phyloP scores from a whole-genome alignment of 2,888 invertebrate genomes.

The Antitype chi region DNA sequence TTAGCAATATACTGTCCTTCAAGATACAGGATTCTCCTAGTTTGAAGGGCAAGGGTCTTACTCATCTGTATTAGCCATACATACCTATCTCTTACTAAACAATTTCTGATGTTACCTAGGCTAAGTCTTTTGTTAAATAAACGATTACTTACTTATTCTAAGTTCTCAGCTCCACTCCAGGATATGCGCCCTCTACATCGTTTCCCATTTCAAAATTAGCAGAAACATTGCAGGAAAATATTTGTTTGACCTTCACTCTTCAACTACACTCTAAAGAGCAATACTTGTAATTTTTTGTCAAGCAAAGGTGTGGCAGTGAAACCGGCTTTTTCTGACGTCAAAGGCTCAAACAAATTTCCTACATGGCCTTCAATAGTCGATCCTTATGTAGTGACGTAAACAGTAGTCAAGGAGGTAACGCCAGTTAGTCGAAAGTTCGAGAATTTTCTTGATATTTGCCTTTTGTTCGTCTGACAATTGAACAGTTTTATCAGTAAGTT shows the following conservation, averaged over 20 bases:
- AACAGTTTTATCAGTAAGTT: slow-evolving; percentile 16
- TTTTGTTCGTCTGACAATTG: slow-evolving; percentile 4
- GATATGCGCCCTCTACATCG: background rate
- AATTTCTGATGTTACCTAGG: too few relatives aligned
- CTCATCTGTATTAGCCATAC: too few relatives aligned
- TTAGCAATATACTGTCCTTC: too few relatives aligned
- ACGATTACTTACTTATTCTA: background rate
- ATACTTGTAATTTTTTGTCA: background rate
- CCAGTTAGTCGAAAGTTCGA: slow-evolving; percentile 9
- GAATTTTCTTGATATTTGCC: background rate
- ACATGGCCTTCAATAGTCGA: slow-evolving; percentile 7
- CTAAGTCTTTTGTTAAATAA: too few relatives aligned
- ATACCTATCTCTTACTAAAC: too few relatives aligned
- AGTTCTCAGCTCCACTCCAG: background rate
- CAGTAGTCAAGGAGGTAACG: background rate
- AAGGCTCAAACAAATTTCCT: slow-evolving; percentile 8
- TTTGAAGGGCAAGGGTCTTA: too few relatives aligned
- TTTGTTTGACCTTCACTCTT: slow-evolving; percentile 1
- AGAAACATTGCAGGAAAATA: background rate
- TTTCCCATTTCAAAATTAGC: background rate
- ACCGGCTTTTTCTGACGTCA: slow-evolving; percentile 38
- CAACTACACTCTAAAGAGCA: background rate
- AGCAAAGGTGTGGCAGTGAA: slow-evolving; percentile 4
- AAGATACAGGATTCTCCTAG: too few relatives aligned
- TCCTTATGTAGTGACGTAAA: slow-evolving; percentile 25